Conservation (phyloP, 2,797 vertebrate genomes). For the Brachyalestes nurse region DNA sequence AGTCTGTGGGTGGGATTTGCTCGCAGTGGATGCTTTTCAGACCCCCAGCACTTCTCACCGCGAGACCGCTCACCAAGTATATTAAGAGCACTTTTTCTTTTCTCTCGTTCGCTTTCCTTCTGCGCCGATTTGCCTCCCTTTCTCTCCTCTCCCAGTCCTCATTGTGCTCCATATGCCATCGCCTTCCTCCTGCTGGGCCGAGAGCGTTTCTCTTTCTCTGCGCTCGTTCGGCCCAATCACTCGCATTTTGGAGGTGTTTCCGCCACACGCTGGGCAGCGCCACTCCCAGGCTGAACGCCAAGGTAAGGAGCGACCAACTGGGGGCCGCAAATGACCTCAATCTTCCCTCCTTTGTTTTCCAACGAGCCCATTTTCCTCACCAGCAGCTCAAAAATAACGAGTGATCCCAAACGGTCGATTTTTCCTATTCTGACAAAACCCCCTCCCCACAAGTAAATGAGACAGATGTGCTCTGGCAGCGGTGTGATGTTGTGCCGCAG, state of each 20-base stretch:
- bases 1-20: conserved; percentile 12
- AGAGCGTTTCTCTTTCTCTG: conserved; percentile 33
- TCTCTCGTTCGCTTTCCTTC: conserved; percentile 17
- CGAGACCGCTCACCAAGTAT: conserved; percentile 16
- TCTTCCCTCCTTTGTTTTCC: conserved; percentile 50
- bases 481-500: not conserved
- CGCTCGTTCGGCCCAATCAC: conserved; percentile 48
- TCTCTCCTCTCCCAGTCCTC: conserved; percentile 32
- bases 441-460: conserved; percentile 24
- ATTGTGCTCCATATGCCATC: conserved; percentile 60
- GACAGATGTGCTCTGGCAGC: conserved; percentile 16
- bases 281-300: conserved; percentile 51
- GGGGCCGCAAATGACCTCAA: conserved; percentile 48
- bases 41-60: conserved; percentile 9
- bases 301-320: conserved; percentile 40
- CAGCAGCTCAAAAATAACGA: conserved; percentile 62
- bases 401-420: conserved; percentile 50
- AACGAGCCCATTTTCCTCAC: conserved; percentile 52
- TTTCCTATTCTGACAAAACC: not conserved
- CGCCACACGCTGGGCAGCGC: conserved; percentile 34
- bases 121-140: conserved; percentile 17
- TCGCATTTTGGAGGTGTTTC: conserved; percentile 35
- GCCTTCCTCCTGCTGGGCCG: conserved; percentile 50
- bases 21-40: not conserved
- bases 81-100: conserved; percentile 30